Conservation (phyloP, 2,888 invertebrate species). For the Agriopis leucophaearia region DNA sequence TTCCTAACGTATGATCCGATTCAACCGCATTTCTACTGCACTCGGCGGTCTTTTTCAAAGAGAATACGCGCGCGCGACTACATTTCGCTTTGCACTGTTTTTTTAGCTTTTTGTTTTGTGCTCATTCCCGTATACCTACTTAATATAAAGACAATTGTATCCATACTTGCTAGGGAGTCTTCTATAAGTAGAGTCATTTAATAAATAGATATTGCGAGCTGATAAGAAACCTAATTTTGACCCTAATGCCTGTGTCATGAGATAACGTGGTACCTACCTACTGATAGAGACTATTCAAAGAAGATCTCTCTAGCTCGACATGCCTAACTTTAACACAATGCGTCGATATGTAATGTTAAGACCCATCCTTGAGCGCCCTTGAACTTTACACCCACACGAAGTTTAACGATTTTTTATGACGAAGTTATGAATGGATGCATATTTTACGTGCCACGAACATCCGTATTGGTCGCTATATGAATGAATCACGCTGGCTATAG, state of each 20-base stretch:
- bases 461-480: slow-evolving; percentile 29
- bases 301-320: background rate
- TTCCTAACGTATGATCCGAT: too few species aligned
- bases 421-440: slow-evolving; percentile 36
- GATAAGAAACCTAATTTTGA: slow-evolving; percentile 24
- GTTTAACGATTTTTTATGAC: slow-evolving; percentile 20
- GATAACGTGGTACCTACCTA: slow-evolving; percentile 17
- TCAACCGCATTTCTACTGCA: too few species aligned
- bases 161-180: too few species aligned
- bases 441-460: slow-evolving; percentile 37
- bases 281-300: background rate
- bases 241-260: slow-evolving; percentile 12
- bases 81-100: too few species aligned
- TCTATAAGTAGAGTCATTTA: too few species aligned
- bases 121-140: too few species aligned
- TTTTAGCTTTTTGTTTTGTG: too few species aligned
- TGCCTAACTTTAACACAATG: slow-evolving; percentile 19
- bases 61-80: too few species aligned
- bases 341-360: slow-evolving; percentile 9
- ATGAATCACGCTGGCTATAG: slow-evolving; percentile 37
- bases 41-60: too few species aligned
- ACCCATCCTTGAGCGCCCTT: slow-evolving; percentile 27
- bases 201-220: background rate
- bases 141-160: too few species aligned
- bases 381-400: slow-evolving; percentile 23